Evolutionary conservation across 2,113 vertebrate species (phyloP).

Genomic region (Felis catus): DNA sequence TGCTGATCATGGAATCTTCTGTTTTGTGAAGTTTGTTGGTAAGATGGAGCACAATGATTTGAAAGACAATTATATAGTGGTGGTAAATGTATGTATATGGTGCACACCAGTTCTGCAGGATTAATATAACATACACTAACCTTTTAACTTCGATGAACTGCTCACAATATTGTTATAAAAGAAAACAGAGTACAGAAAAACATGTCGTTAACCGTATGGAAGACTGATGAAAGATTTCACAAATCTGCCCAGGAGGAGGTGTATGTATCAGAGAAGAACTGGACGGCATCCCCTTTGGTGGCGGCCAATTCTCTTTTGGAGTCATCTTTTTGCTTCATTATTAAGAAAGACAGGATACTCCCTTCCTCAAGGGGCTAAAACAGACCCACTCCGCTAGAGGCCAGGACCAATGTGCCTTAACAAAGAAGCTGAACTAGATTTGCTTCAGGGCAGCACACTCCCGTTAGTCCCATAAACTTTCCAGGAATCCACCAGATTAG

Average conservation of each 20-base stretch:
- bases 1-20: not conserved
- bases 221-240: not conserved
- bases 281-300: not conserved
- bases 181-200: slow-evolving; percentile 3
- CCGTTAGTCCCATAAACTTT: slow-evolving; percentile 65
- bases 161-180: slow-evolving; percentile 1
- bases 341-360: slow-evolving; percentile 59
- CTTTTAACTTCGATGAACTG: not conserved
- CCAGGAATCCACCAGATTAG: slow-evolving; percentile 62
- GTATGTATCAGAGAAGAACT: not conserved
- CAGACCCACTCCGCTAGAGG: slow-evolving; percentile 24
- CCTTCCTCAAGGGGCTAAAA: slow-evolving; percentile 23
- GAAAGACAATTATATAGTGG: not conserved
- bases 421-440: slow-evolving; percentile 39
- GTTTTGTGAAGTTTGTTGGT: not conserved
- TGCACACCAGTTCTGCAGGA: not conserved
- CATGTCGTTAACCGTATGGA: not conserved
- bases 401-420: slow-evolving; percentile 35
- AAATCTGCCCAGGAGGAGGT: not conserved
- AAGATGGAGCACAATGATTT: not conserved
- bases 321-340: slow-evolving; percentile 44
- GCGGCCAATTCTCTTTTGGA: slow-evolving; percentile 27
- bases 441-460: slow-evolving; percentile 34
- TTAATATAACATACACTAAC: not conserved
- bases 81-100: not conserved